Conservation (phyloP, 2,113 vertebrate species). For the Myrmecophaga tridactyla region DNA sequence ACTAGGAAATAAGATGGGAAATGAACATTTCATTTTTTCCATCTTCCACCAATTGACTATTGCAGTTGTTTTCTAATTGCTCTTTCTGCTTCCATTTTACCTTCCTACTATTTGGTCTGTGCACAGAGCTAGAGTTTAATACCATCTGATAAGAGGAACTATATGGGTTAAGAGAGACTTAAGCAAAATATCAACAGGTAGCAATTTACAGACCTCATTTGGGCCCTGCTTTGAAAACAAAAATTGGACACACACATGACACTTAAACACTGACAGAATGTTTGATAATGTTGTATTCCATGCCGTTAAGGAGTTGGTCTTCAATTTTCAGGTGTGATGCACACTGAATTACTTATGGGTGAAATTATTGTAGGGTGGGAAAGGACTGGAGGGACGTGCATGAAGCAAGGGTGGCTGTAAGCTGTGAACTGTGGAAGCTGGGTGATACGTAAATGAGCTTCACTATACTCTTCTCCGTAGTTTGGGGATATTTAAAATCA, state of each 20-base stretch:
- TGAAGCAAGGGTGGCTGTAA: fast-evolving
- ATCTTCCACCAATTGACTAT: background rate
- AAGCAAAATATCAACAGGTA: background rate
- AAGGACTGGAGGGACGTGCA: fast-evolving
- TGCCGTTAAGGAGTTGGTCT: background rate
- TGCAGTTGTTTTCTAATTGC: fast-evolving
- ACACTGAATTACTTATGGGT: background rate
- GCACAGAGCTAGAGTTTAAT: background rate
- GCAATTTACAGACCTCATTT: background rate
- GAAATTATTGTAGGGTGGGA: background rate
- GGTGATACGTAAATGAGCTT: fast-evolving
- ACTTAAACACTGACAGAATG: background rate
- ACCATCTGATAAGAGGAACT: background rate
- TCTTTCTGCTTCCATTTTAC: fast-evolving
- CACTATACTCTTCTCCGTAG: fast-evolving
- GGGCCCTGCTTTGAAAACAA: background rate
- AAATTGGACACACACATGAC: background rate
- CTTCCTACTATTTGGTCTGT: background rate
- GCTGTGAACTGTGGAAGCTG: fast-evolving
- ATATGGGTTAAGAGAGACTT: background rate
- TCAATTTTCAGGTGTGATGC: background rate
- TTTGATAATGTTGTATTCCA: background rate
- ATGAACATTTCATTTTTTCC: background rate
- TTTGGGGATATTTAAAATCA: background rate
- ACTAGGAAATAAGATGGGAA: slow-evolving; percentile 55